phyloP scores from a whole-genome alignment of 2,113 vertebrate genomes.

The Thamnaconus septentrionalis region DNA sequence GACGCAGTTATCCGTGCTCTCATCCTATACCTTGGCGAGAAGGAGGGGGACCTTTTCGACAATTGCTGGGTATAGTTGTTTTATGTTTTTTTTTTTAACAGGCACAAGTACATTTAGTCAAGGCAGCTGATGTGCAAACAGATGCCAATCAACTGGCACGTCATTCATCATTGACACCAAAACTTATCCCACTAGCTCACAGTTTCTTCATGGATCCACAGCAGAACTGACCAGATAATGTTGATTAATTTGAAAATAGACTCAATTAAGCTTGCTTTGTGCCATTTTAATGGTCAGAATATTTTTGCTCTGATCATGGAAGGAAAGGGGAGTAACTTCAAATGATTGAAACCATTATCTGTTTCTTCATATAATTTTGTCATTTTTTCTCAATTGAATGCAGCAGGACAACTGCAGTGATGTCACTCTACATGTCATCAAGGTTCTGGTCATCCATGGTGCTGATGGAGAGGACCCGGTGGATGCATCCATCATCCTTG shows the following conservation, averaged over 20 bases:
- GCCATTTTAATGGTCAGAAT: neutral
- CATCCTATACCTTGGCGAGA: neutral
- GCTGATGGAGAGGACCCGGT: slow-evolving; percentile 1
- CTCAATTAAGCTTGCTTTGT: neutral
- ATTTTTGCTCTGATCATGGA: too few relatives aligned
- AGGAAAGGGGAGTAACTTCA: too few relatives aligned
- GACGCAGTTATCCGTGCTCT: neutral
- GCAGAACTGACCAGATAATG: neutral
- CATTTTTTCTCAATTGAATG: neutral
- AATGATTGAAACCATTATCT: neutral
- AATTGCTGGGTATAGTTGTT: neutral
- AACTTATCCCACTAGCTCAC: too few relatives aligned
- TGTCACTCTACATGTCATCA: neutral
- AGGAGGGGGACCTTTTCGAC: neutral
- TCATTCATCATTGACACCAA: neutral
- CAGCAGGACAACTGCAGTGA: neutral
- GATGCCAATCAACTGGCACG: neutral
- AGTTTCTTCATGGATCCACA: neutral
- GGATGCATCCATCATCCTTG: neutral
- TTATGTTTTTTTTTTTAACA: neutral
- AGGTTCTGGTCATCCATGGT: slow-evolving; percentile 6
- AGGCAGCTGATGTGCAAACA: too few relatives aligned
- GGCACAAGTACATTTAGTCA: too few relatives aligned
- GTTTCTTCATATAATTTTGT: neutral
- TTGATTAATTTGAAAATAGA: neutral